Evolutionary conservation across 2,888 invertebrate species (phyloP), one percentile per base, ranked within the genome.

Genomic region (Arge pagana): DNA sequence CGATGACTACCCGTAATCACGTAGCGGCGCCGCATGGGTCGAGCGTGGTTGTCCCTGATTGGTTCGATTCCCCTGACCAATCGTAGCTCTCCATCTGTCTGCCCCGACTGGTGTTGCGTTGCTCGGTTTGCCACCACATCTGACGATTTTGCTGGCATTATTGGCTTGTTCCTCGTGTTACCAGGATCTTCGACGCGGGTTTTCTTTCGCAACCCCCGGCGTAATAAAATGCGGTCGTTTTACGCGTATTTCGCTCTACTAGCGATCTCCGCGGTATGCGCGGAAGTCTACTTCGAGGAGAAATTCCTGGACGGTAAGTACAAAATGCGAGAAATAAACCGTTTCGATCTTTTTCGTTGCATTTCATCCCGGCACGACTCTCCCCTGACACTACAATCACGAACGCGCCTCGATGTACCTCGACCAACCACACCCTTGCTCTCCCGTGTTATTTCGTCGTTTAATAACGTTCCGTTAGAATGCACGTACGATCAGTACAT

Each of bases 261-360:
- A 77, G 79, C 80, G 65, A 72, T 85, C 68, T 81, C 80, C 71
- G 76, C 81, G 66, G 83, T 82, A 63, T 81, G 81, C 68, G 87
- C 87, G 68, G 85, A 89, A 70, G 83, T 90, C 60, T 87, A 81
- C 78, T 85, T 87, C 64, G 88, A 92, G 71, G 93, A 93, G 72
- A 89, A 85, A 67, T 93, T 93, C 79, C 77, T 77, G 36, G 89
- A 90, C 78, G 89, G 92, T 92, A 80, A 85, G 88, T 82, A 58
- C 55, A 52, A 31, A n/a, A n/a, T n/a, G n/a, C n/a, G n/a, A n/a
- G n/a, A n/a, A n/a, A n/a, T n/a, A n/a, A n/a, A n/a, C n/a, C n/a
- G n/a, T n/a, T n/a, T n/a, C n/a, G n/a, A n/a, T n/a, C n/a, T n/a
- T n/a, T n/a, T n/a, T n/a, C n/a, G n/a, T n/a, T n/a, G n/a, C n/a